phyloP scores from a whole-genome alignment of 2,113 vertebrate genomes.

The Riparia riparia region DNA sequence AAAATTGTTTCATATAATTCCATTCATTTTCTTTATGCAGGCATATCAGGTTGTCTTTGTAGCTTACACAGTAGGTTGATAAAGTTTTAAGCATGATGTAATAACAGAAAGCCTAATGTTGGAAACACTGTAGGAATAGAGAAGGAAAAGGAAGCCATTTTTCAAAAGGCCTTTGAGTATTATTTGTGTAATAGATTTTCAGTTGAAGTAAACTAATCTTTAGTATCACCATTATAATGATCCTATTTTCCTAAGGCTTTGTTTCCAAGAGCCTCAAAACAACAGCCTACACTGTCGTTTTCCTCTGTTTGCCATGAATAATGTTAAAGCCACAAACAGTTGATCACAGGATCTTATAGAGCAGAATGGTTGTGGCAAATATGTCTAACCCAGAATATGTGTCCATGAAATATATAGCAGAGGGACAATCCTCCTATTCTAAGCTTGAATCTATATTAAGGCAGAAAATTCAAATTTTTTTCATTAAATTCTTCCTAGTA shows the following conservation, averaged over 20 bases:
- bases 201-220: not conserved
- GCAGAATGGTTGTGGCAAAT: not conserved
- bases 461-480: not conserved
- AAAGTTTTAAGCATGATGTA: not conserved
- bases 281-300: not conserved
- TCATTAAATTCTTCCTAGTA: not conserved
- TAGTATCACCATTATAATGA: not conserved
- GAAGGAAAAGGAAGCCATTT: not conserved
- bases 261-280: not conserved
- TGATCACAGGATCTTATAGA: not conserved
- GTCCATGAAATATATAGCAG: not conserved
- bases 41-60: not conserved
- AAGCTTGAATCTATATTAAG: not conserved
- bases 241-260: not conserved
- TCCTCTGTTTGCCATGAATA: constrained; percentile 9
- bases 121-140: not conserved
- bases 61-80: not conserved
- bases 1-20: not conserved
- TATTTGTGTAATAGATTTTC: constrained; percentile 1
- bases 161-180: not conserved
- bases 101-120: not conserved
- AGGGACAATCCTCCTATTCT: not conserved
- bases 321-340: not conserved
- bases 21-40: not conserved
- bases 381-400: not conserved